Conservation (phyloP, 1,140 invertebrate species). For the Gonioctena quinquepunctata region DNA sequence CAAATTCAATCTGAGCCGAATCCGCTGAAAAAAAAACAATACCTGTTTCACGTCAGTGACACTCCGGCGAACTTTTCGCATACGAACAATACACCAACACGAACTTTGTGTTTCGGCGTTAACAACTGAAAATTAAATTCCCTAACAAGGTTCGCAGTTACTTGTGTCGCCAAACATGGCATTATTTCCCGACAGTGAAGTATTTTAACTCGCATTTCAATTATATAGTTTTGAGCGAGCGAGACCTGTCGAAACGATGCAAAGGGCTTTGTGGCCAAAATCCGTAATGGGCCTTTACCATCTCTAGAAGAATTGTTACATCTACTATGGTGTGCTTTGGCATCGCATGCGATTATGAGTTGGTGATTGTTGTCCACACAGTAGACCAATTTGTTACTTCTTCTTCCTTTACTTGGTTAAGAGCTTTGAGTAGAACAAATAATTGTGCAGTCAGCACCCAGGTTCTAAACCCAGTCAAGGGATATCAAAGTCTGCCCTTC, state of each 20-base stretch:
- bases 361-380: too few relatives aligned
- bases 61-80: background rate
- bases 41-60: background rate
- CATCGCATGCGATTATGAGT: too few relatives aligned
- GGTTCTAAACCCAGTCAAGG: too few relatives aligned
- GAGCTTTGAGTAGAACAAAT: too few relatives aligned
- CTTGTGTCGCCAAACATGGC: background rate
- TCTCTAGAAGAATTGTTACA: too few relatives aligned
- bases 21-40: background rate
- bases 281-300: background rate
- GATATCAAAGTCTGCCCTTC: too few relatives aligned
- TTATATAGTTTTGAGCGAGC: slow-evolving; percentile 1
- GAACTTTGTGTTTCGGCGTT: background rate
- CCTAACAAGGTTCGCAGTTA: slow-evolving; percentile 7
- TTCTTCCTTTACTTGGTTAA: too few relatives aligned
- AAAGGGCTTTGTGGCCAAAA: background rate
- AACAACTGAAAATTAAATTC: slow-evolving; percentile 12
- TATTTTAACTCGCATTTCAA: background rate
- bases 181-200: background rate
- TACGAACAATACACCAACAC: background rate
- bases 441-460: too few relatives aligned
- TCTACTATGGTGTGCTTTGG: too few relatives aligned
- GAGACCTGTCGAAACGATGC: background rate
- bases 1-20: too few relatives aligned
- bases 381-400: too few relatives aligned